Evolutionary conservation across 1,140 invertebrate species (phyloP).

Genomic region (Bombus picipes): DNA sequence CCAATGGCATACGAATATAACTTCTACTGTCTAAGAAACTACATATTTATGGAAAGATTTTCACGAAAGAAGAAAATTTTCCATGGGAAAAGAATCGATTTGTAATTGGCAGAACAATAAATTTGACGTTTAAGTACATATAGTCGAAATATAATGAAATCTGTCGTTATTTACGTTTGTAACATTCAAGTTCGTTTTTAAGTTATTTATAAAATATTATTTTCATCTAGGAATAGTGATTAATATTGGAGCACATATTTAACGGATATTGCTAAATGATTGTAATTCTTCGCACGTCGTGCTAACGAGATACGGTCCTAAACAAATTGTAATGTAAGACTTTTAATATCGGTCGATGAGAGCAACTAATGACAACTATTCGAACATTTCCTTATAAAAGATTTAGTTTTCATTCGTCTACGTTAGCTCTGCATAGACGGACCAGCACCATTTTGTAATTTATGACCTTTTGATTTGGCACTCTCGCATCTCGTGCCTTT

Average conservation of each 20-base stretch:
- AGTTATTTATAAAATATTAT: constrained; percentile 18
- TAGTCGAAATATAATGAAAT: background rate
- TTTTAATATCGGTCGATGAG: constrained; percentile 8
- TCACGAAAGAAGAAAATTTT: background rate
- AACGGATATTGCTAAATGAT: constrained; percentile 45
- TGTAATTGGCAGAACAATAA: background rate
- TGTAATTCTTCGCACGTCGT: constrained; percentile 34
- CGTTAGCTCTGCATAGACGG: constrained; percentile 11
- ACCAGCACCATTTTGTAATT: constrained; percentile 47
- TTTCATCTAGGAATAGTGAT: constrained; percentile 8
- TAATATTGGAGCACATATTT: constrained; percentile 24
- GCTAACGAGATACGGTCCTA: constrained; percentile 25
- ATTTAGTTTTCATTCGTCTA: constrained; percentile 35
- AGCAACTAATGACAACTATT: constrained; percentile 23
- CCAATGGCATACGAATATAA: background rate
- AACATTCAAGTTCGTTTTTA: background rate
- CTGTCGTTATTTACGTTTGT: background rate
- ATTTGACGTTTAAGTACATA: background rate
- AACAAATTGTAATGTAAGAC: constrained; percentile 18
- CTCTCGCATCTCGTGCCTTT: constrained; percentile 52
- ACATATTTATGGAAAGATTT: background rate
- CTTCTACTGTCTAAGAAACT: background rate
- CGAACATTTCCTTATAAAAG: constrained; percentile 40
- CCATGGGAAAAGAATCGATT: background rate
- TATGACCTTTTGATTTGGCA: constrained; percentile 54